phyloP scores from a whole-genome alignment of 2,797 vertebrate species.

The Cyprinodon diabolis region DNA sequence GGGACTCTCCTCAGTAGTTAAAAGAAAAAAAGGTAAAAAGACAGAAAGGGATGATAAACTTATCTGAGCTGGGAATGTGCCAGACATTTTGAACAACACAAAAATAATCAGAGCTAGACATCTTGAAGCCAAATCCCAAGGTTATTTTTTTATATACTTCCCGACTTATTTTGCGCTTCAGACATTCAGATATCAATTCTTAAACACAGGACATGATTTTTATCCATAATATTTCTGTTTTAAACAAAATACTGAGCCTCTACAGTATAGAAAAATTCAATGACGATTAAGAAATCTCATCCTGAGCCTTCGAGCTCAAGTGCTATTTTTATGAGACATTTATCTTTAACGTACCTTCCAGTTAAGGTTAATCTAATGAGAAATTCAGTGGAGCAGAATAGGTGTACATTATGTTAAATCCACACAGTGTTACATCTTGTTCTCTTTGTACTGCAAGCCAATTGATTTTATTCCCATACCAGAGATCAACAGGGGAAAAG shows the following conservation, averaged over 20 bases:
- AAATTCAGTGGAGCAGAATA: constrained; percentile 13
- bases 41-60: too few relatives aligned
- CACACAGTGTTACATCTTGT: not conserved
- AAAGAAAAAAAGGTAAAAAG: too few relatives aligned
- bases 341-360: not conserved
- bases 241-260: not conserved
- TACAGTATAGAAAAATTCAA: not conserved
- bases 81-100: too few relatives aligned
- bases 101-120: too few relatives aligned
- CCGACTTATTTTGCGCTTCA: not conserved
- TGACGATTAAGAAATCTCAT: not conserved
- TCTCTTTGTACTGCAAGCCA: not conserved
- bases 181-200: not conserved
- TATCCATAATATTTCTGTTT: not conserved
- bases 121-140: not conserved
- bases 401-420: constrained; percentile 8
- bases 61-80: too few relatives aligned
- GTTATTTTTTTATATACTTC: not conserved
- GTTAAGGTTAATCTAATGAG: constrained; percentile 30
- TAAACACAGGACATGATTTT: not conserved
- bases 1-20: too few relatives aligned
- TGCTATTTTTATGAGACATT: not conserved
- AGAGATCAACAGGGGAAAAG: constrained; percentile 38
- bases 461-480: constrained; percentile 38
- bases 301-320: not conserved